These are phyloP conservation scores for Diogma glabrata DNA, from an alignment of 2,888 invertebrate genomes.

Conservation along the genomic window DNA sequence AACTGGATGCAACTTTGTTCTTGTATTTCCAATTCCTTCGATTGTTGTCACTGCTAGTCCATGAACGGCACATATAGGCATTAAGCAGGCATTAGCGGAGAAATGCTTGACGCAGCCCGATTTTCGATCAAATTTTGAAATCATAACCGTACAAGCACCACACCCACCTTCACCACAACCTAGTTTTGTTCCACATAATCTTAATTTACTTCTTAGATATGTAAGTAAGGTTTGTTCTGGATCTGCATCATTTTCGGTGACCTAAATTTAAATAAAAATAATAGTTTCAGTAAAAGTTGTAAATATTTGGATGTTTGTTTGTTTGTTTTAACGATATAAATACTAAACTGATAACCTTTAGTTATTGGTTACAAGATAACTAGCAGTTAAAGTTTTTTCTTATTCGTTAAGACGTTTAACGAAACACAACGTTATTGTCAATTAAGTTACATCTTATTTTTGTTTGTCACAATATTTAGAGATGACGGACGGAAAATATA, in stretches of 20 bases:
- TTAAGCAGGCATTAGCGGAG: constrained; percentile 81
- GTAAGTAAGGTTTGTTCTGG: constrained; percentile 76
- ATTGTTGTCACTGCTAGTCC: constrained; percentile 84
- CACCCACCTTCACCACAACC: constrained; percentile 93
- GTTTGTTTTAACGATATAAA: too few relatives aligned
- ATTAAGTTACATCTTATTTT: too few relatives aligned
- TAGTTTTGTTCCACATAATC: constrained; percentile 79
- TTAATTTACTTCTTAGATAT: constrained; percentile 68
- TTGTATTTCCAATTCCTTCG: constrained; percentile 82
- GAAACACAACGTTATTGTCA: too few relatives aligned
- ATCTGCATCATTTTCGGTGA: constrained; percentile 58
- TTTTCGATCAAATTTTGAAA: constrained; percentile 56
- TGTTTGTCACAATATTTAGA: too few relatives aligned
- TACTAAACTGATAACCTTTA: too few relatives aligned
- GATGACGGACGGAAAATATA: too few relatives aligned
- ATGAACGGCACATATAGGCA: constrained; percentile 76
- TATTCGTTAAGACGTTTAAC: too few relatives aligned
- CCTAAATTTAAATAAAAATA: constrained; percentile 46
- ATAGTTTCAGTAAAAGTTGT: too few relatives aligned
- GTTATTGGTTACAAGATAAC: too few relatives aligned
- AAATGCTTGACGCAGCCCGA: constrained; percentile 49
- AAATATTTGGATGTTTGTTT: too few relatives aligned
- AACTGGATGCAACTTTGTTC: constrained; percentile 67
- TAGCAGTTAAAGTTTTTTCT: too few relatives aligned
- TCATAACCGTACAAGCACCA: constrained; percentile 90